Evolutionary conservation across 23 tunicate genomes (phyloP).

Genomic region (Ciona savignyi): DNA sequence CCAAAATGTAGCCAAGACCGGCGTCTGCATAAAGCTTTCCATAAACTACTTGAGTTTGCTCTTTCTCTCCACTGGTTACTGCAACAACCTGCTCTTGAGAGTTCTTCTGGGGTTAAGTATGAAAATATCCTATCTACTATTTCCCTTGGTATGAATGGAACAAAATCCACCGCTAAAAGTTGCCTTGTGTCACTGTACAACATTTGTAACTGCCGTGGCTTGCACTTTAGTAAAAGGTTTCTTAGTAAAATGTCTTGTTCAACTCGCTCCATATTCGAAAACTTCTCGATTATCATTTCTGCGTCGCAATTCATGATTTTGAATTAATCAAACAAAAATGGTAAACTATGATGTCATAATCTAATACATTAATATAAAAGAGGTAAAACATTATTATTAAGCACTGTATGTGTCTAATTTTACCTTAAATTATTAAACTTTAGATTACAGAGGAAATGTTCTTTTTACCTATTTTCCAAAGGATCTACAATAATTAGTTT

Average conservation of each 20-base stretch:
- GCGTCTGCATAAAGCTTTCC: conserved; percentile 70
- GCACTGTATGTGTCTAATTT: no score
- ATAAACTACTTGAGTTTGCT: conserved; percentile 60
- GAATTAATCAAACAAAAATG: no score
- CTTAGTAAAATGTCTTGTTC: conserved; percentile 51
- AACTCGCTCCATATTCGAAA: conserved; percentile 20
- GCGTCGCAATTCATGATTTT: no score
- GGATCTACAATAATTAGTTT: no score
- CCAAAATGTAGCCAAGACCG: conserved; percentile 83
- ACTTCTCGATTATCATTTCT: conserved; percentile 22
- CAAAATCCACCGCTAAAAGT: conserved; percentile 88
- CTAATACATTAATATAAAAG: no score
- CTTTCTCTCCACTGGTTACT: conserved; percentile 81
- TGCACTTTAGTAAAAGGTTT: conserved; percentile 63
- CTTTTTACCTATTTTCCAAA: no score
- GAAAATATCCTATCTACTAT: conserved; percentile 81
- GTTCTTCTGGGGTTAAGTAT: conserved; percentile 63
- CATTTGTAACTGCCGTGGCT: conserved; percentile 72
- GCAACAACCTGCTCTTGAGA: conserved; percentile 56
- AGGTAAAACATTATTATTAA: no score
- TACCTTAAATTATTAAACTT: no score
- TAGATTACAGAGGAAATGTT: no score
- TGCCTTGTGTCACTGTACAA: conserved; percentile 62
- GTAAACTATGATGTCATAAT: no score
- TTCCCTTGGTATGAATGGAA: conserved; percentile 81